Conservation (phyloP, 1,140 invertebrate genomes). For the Drosophila leontia region DNA sequence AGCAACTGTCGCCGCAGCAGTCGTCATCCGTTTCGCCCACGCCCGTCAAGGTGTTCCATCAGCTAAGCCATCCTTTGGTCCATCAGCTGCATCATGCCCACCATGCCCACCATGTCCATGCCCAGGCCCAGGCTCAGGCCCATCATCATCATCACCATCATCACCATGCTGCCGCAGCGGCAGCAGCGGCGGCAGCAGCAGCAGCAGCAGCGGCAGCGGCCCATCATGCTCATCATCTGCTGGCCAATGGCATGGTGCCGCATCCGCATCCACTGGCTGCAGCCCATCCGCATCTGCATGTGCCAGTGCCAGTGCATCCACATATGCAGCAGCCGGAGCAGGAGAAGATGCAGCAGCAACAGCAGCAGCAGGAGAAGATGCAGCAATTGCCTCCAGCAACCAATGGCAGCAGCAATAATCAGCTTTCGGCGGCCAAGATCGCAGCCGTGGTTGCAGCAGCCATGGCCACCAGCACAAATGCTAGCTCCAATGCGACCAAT, state of each 20-base stretch:
- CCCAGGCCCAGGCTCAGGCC: slow-evolving; percentile 14
- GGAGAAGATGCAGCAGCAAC: slow-evolving; percentile 19
- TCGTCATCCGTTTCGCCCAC: slow-evolving; percentile 46
- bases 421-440: slow-evolving; percentile 48
- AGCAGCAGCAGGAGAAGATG: slow-evolving; percentile 9
- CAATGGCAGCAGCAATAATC: slow-evolving; percentile 25
- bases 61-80: slow-evolving; percentile 60
- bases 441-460: slow-evolving; percentile 55
- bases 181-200: slow-evolving; percentile 61
- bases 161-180: slow-evolving; percentile 60
- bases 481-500: slow-evolving; percentile 2
- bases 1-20: slow-evolving; percentile 26
- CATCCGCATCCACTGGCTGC: slow-evolving; percentile 67
- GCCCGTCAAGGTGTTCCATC: slow-evolving; percentile 50
- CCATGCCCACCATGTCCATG: slow-evolving; percentile 37
- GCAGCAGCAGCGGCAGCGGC: slow-evolving; percentile 61
- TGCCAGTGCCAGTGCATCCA: slow-evolving; percentile 61
- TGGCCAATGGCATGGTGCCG: slow-evolving; percentile 58
- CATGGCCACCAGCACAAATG: slow-evolving; percentile 35
- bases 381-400: slow-evolving; percentile 6
- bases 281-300: slow-evolving; percentile 71
- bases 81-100: slow-evolving; percentile 54
- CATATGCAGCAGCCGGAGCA: slow-evolving; percentile 47
- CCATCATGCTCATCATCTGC: slow-evolving; percentile 63
- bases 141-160: slow-evolving; percentile 53